Evolutionary conservation across 1,140 invertebrate genomes (phyloP).

Genomic region (Parasteatoda tepidariorum): DNA sequence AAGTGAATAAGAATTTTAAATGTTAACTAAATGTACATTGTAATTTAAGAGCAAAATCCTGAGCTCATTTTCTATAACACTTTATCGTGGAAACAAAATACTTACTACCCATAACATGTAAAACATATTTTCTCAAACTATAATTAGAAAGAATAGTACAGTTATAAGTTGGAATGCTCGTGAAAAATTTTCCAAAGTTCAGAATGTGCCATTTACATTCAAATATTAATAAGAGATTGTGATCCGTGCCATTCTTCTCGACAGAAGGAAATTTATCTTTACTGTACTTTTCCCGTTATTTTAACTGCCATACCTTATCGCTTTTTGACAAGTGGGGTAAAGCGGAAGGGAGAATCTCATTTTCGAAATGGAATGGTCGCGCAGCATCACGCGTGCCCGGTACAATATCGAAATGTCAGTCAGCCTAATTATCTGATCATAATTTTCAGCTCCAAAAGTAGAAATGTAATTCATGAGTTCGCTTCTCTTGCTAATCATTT

Average conservation of each 20-base stretch:
- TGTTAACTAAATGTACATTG: too few species aligned
- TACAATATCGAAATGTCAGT: constrained; percentile 8
- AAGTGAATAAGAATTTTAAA: too few species aligned
- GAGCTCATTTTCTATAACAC: too few species aligned
- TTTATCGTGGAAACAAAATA: too few species aligned
- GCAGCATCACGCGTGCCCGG: neutral
- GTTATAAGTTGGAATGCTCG: too few species aligned
- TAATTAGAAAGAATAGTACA: too few species aligned
- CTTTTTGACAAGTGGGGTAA: neutral
- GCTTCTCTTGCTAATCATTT: neutral
- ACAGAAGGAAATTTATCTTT: neutral
- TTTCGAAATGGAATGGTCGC: neutral
- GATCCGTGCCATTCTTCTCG: neutral
- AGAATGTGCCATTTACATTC: too few species aligned
- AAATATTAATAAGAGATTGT: too few species aligned
- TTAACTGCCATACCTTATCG: constrained; percentile 10
- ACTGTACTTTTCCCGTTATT: neutral
- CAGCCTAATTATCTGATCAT: constrained; percentile 2
- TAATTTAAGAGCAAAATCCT: too few species aligned
- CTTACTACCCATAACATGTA: too few species aligned
- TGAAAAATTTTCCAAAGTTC: too few species aligned
- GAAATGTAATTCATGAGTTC: neutral
- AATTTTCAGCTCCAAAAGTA: neutral
- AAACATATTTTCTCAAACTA: too few species aligned
- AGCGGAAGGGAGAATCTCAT: neutral